phyloP scores from a whole-genome alignment of 2,888 invertebrate species.

The Galeruca laticollis region DNA sequence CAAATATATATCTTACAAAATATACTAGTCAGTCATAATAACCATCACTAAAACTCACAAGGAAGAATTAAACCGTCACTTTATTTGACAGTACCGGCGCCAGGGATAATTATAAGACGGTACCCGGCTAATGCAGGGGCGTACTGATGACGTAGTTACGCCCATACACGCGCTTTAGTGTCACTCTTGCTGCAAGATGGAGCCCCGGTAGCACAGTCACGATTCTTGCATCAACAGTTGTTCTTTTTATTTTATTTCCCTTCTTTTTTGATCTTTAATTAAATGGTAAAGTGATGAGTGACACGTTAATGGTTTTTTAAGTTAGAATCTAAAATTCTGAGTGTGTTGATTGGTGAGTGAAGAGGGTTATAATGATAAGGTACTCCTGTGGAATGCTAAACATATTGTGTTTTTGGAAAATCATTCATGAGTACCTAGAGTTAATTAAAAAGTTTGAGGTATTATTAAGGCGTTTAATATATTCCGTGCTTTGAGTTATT shows the following conservation, averaged over 20 bases:
- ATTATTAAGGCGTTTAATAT: not conserved
- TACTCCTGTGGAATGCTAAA: conserved; percentile 3
- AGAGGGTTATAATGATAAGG: conserved; percentile 13
- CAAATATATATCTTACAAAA: conserved; percentile 24
- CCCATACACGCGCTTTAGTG: conserved; percentile 56
- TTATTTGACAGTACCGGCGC: conserved; percentile 56
- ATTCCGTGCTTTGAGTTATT: too few relatives aligned
- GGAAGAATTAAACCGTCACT: conserved; percentile 48
- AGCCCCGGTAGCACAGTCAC: conserved; percentile 41
- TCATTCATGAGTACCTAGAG: not conserved
- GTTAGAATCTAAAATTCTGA: conserved; percentile 22
- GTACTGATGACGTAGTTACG: conserved; percentile 50
- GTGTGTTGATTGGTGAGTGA: conserved; percentile 12
- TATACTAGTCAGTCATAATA: conserved; percentile 27
- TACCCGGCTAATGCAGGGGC: conserved; percentile 59
- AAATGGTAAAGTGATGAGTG: conserved; percentile 45
- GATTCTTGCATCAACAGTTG: conserved; percentile 44
- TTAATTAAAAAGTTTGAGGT: conserved; percentile 1
- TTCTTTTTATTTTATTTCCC: conserved; percentile 22
- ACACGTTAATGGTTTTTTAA: conserved; percentile 41
- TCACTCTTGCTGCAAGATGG: conserved; percentile 31
- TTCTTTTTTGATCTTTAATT: conserved; percentile 39
- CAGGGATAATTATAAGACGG: conserved; percentile 56
- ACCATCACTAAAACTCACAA: conserved; percentile 31
- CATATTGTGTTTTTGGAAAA: conserved; percentile 3